A percentile compares a stretch with the other conserved stretches of the same genome.
Conservation (phyloP, 2,888 invertebrate genomes). For the Drosophila vallismaia region DNA sequence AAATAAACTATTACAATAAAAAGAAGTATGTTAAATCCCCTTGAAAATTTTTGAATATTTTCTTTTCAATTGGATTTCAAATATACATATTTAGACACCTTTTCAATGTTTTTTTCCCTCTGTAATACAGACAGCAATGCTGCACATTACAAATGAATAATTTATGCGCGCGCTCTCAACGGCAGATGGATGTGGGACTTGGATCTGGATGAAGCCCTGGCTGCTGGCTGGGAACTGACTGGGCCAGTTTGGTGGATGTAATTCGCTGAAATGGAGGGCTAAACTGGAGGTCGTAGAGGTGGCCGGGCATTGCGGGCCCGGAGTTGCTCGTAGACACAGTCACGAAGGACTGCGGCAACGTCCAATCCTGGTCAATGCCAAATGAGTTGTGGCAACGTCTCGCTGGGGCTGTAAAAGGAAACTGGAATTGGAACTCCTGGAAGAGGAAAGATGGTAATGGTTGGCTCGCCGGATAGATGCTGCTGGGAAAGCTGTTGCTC, state of each 20-base stretch:
- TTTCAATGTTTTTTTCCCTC: neutral
- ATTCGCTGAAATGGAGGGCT: neutral
- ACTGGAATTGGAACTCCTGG: conserved; percentile 14
- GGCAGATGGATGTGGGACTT: conserved; percentile 70
- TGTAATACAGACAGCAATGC: conserved; percentile 43
- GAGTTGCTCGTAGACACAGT: conserved; percentile 51
- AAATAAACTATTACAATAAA: too few relatives aligned
- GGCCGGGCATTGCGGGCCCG: conserved; percentile 12
- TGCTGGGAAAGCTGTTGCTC: conserved; percentile 55
- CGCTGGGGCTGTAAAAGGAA: conserved; percentile 70
- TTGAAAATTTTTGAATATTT: too few relatives aligned
- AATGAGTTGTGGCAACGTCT: conserved; percentile 76
- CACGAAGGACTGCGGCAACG: conserved; percentile 46
- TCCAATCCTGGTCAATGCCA: conserved; percentile 68
- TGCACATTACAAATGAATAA: conserved; percentile 79
- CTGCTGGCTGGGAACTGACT: conserved; percentile 1
- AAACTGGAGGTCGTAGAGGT: conserved; percentile 7
- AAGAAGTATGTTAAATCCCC: too few relatives aligned
- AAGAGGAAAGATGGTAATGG: neutral
- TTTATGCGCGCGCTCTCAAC: conserved; percentile 72
- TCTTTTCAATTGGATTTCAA: neutral
- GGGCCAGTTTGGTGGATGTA: conserved; percentile 19
- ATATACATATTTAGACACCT: neutral
- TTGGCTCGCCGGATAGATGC: neutral
- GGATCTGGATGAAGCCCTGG: conserved; percentile 37